A percentile compares a stretch with the other conserved stretches of the same genome.
phyloP scores from a whole-genome alignment of 2,113 vertebrate species.

The Nipponia nippon region DNA sequence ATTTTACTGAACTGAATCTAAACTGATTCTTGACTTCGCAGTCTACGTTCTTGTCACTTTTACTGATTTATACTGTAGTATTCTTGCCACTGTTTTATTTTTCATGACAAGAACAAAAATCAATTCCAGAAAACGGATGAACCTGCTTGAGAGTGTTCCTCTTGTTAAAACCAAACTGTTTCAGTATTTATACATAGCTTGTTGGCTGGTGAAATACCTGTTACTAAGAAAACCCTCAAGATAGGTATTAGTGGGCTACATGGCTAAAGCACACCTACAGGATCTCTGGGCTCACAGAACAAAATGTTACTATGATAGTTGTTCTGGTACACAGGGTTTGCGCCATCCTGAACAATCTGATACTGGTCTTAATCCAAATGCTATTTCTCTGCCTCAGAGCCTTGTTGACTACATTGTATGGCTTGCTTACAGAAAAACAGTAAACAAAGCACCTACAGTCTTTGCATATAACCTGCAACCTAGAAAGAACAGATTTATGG shows the following conservation, averaged over 20 bases:
- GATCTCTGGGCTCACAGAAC: neutral
- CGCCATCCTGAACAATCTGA: neutral
- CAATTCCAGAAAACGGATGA: neutral
- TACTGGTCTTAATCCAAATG: neutral
- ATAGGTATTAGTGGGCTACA: neutral
- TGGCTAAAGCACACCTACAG: neutral
- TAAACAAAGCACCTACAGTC: neutral
- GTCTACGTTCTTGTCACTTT: neutral
- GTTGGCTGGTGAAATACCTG: neutral
- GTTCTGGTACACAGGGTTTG: neutral
- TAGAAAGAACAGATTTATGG: neutral
- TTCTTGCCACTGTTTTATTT: neutral
- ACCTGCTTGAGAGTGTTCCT: neutral
- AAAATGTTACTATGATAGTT: neutral
- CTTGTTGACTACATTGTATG: neutral
- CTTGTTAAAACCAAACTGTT: neutral
- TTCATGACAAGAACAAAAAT: neutral
- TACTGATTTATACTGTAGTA: neutral
- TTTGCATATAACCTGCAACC: neutral
- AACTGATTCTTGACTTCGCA: neutral
- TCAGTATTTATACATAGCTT: neutral
- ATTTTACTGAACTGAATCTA: neutral
- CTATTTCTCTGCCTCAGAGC: neutral
- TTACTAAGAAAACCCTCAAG: neutral
- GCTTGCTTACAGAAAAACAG: neutral